Evolutionary conservation across 2,888 invertebrate species (phyloP).

Genomic region (Phasia obesa): DNA sequence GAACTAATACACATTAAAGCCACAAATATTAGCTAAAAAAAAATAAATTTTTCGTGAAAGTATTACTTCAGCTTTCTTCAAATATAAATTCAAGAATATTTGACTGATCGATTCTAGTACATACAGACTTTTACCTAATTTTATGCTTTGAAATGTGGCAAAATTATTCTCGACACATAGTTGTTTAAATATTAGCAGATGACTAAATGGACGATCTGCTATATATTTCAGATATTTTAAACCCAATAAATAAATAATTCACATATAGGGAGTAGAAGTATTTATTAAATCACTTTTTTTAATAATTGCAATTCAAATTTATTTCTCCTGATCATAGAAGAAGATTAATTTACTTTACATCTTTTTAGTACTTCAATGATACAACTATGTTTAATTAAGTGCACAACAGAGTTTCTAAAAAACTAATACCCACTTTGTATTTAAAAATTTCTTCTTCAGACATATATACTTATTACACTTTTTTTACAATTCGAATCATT

Average conservation of each 20-base stretch:
- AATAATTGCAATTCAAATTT: background rate
- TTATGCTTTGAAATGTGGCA: slow-evolving; percentile 75
- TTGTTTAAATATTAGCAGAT: slow-evolving; percentile 31
- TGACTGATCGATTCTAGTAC: slow-evolving; percentile 6
- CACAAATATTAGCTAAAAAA: background rate
- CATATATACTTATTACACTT: too few relatives aligned
- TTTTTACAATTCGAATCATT: too few relatives aligned
- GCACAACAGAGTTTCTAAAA: too few relatives aligned
- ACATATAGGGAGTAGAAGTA: background rate
- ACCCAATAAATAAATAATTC: too few relatives aligned
- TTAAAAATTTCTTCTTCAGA: too few relatives aligned
- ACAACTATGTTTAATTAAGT: too few relatives aligned
- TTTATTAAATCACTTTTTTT: background rate
- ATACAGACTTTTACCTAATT: slow-evolving; percentile 73
- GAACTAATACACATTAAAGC: background rate
- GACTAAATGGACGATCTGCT: slow-evolving; percentile 1
- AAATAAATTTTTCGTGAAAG: background rate
- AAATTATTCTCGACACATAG: slow-evolving; percentile 24
- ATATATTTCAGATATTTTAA: background rate
- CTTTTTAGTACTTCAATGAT: background rate
- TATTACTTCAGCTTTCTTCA: background rate
- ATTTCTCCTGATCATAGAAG: background rate
- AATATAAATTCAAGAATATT: background rate
- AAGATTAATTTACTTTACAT: too few relatives aligned
- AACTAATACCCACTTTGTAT: too few relatives aligned